Base-by-base conservation (phyloP, 2,113 vertebrate species). In the Malurus cyaneus region DNA sequence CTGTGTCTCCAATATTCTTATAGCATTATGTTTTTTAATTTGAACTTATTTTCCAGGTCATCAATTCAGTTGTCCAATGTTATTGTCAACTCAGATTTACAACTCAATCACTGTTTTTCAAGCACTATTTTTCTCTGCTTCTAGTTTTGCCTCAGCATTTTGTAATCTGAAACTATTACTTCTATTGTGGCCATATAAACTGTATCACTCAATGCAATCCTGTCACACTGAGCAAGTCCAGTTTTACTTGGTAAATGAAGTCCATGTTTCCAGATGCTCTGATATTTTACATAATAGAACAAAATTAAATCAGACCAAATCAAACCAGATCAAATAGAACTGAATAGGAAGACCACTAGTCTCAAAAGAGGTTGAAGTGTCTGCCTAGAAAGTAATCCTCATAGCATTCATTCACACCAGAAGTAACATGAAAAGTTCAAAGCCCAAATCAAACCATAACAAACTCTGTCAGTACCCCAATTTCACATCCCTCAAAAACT, bases 21-120 rank as follows among this genome's bases (percentile, higher is more conserved):
- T 2, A 83, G 10, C 5, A 21, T 66, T 65, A 86, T 56, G 18
- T 86, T 89, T 94, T 57, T 94, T 92, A 83, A 85, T 91, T 82
- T 80, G 29, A 93, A 91, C n/a, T 76, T 93, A 78, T 94, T 96
- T 96, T 86, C 74, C 67, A 94, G 49, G 60, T 94, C 46, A 2
- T 82, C 76, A 95, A 39, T 89, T 95, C 84, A 39, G 64, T 70
- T 86, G 62, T 85, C 77, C 65, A 66, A 3, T 73, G 25, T 12
- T 89, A n/a, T 57, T 89, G 66, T 80, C 70, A 39, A 39, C 62
- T 73, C 49, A 85, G 34, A 92, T 89, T 96, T 96, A 90, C n/a
- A 80, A 56, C 28, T 66, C 89, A 44, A 56, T 57, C 8, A 25
- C 14, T 92, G 46, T 56, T 85, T 92, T 78, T 67, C 53, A 73